Conservation (phyloP, 2,797 vertebrate species). For the Chelmon rostratus region DNA sequence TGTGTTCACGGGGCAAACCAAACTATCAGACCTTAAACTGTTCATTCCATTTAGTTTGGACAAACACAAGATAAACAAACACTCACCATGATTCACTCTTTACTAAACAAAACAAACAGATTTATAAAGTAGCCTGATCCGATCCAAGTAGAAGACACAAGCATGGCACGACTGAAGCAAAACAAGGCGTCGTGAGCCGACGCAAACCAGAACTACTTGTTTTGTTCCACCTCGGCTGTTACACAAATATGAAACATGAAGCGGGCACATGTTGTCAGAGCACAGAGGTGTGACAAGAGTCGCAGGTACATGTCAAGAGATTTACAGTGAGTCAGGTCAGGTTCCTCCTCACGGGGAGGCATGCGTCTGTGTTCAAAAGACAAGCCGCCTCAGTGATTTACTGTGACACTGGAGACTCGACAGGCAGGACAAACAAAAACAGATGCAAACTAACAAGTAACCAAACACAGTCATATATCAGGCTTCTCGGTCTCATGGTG, state of each 20-base stretch:
- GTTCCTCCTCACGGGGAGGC: constrained; percentile 16
- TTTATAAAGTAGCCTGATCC: neutral
- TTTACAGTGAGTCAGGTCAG: constrained; percentile 32
- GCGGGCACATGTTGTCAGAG: neutral
- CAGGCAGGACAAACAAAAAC: constrained; percentile 10
- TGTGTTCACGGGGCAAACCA: neutral
- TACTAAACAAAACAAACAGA: neutral
- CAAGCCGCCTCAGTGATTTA: constrained; percentile 1
- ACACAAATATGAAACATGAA: constrained; percentile 30
- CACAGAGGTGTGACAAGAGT: constrained; percentile 15
- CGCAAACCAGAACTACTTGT: constrained; percentile 71
- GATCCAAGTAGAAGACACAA: neutral
- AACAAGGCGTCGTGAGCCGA: neutral
- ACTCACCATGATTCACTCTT: constrained; percentile 39
- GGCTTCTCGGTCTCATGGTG: neutral
- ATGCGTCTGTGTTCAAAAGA: neutral
- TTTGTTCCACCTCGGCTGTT: constrained; percentile 47
- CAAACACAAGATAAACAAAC: neutral
- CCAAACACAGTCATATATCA: neutral
- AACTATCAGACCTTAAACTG: neutral
- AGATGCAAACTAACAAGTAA: constrained; percentile 1
- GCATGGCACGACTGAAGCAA: neutral
- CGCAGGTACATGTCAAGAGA: constrained; percentile 32
- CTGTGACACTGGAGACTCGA: neutral
- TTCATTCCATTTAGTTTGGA: neutral